These are phyloP conservation scores for Ormyrus thymus DNA, from an alignment of 2,888 invertebrate genomes.

Conservation along the genomic window DNA sequence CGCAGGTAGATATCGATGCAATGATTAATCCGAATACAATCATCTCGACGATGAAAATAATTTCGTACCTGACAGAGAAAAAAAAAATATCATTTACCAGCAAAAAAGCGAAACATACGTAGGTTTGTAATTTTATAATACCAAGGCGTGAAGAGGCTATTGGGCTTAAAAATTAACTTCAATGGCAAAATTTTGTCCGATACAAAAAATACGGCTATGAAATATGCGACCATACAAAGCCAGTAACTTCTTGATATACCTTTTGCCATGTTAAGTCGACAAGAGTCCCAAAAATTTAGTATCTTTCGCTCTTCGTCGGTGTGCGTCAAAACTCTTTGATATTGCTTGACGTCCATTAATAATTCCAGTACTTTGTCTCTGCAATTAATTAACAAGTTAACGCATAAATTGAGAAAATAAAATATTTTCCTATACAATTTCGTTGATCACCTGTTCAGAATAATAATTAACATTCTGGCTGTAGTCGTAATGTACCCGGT, in stretches of 20 bases:
- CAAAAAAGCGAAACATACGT: background rate
- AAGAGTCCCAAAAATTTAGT: background rate
- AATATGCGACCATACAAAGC: background rate
- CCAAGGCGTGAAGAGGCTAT: conserved; percentile 9
- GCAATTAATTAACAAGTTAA: no score
- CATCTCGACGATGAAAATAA: background rate
- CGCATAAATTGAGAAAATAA: background rate
- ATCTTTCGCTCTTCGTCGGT: conserved; percentile 1
- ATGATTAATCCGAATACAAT: background rate
- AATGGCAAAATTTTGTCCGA: background rate
- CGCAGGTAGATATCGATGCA: background rate
- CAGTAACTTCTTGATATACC: background rate
- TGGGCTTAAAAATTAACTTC: background rate
- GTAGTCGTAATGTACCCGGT: no score
- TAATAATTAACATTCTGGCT: no score
- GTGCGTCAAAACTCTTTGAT: background rate
- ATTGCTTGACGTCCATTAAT: background rate
- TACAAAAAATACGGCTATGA: background rate
- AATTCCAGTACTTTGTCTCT: background rate
- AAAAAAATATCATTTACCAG: background rate
- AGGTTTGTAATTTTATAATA: background rate
- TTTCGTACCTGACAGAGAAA: conserved; percentile 14
- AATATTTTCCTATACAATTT: background rate
- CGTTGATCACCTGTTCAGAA: no score
- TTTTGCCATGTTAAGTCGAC: background rate